These are phyloP conservation scores for Trogon surrucura DNA, from an alignment of 2,113 vertebrate genomes.

Conservation along the genomic window DNA sequence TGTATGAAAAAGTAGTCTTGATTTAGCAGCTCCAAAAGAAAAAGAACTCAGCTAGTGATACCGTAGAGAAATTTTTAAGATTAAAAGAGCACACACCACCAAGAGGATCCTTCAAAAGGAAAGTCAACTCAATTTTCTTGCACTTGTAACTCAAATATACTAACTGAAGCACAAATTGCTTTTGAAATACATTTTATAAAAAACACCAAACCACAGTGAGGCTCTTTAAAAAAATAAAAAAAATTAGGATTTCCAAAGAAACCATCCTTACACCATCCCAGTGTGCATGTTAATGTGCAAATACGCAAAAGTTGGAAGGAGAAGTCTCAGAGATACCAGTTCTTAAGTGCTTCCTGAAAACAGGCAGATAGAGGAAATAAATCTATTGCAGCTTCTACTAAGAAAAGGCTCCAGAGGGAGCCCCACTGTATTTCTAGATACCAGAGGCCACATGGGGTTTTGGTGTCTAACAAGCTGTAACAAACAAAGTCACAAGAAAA, in stretches of 20 bases:
- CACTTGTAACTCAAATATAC: background rate
- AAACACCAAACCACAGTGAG: background rate
- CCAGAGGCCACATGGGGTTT: background rate
- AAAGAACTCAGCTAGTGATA: background rate
- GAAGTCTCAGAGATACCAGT: background rate
- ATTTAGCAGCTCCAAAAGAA: background rate
- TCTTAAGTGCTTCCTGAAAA: constrained; percentile 14
- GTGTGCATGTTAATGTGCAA: constrained; percentile 2
- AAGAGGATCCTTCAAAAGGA: background rate
- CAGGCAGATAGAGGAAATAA: background rate
- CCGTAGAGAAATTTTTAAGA: background rate
- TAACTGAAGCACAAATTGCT: background rate
- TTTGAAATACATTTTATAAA: background rate
- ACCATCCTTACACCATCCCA: background rate
- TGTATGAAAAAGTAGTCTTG: background rate
- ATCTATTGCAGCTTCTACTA: background rate
- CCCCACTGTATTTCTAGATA: background rate
- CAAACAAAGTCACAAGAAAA: constrained; percentile 18
- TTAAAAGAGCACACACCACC: background rate
- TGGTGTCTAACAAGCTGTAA: constrained; percentile 17
- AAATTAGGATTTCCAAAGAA: constrained; percentile 5
- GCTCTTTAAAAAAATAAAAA: background rate
- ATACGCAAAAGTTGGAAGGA: background rate
- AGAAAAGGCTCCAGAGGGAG: constrained; percentile 2
- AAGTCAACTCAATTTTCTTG: constrained; percentile 24